phyloP scores from a whole-genome alignment of 1,140 invertebrate species.

The Apis cerana region DNA sequence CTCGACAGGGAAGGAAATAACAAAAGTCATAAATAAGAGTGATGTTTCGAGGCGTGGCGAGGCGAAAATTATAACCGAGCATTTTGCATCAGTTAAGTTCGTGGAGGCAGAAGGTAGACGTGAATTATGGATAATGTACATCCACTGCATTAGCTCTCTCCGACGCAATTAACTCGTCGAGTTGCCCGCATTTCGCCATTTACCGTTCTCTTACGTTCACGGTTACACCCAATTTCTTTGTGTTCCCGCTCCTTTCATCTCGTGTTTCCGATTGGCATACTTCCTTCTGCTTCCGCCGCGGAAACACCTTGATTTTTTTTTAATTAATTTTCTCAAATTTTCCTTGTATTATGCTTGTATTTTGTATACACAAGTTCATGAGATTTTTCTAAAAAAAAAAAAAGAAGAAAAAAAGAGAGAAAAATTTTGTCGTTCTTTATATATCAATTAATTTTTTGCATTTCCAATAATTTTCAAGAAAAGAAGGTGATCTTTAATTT shows the following conservation, averaged over 20 bases:
- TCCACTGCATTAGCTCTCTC: conserved; percentile 47
- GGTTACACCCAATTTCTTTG: conserved; percentile 22
- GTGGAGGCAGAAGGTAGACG: conserved; percentile 26
- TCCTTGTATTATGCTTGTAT: too few relatives aligned
- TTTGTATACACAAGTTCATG: too few relatives aligned
- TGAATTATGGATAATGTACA: conserved; percentile 57
- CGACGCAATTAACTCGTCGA: conserved; percentile 50
- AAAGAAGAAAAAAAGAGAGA: too few relatives aligned
- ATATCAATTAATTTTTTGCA: too few relatives aligned
- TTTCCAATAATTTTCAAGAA: too few relatives aligned
- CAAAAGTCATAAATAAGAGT: conserved; percentile 48
- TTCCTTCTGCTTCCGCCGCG: too few relatives aligned
- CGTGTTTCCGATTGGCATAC: too few relatives aligned
- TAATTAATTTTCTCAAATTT: too few relatives aligned
- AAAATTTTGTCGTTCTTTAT: too few relatives aligned
- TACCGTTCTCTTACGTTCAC: neutral
- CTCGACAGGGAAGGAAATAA: neutral
- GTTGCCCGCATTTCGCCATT: conserved; percentile 31
- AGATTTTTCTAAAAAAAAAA: too few relatives aligned
- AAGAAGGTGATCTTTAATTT: too few relatives aligned
- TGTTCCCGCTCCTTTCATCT: neutral
- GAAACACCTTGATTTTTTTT: too few relatives aligned
- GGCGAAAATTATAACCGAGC: conserved; percentile 53
- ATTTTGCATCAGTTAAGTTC: conserved; percentile 45
- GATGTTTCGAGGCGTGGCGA: conserved; percentile 55